Percentiles rank a stretch among this genome's conserved stretches.
phyloP scores from a whole-genome alignment of 1,140 invertebrate genomes.

The Ceratina japonica region DNA sequence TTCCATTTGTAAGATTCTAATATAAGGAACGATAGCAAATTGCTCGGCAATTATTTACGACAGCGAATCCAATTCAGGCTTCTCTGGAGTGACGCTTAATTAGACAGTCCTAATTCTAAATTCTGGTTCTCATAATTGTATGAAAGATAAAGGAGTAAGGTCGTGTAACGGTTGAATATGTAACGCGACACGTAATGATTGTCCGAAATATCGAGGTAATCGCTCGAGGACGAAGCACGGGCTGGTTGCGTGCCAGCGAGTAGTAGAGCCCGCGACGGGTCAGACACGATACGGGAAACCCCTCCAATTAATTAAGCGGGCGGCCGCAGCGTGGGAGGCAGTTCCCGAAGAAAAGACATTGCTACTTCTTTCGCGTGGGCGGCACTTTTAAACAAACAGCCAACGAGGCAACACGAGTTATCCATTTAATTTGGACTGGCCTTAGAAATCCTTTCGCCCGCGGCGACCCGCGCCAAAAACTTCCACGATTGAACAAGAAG shows the following conservation, averaged over 20 bases:
- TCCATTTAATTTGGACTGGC: constrained; percentile 19
- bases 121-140: too few relatives aligned
- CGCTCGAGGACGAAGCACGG: not conserved
- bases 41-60: too few relatives aligned
- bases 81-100: too few relatives aligned
- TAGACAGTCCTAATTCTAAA: too few relatives aligned
- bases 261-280: constrained; percentile 42
- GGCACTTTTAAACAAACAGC: too few relatives aligned
- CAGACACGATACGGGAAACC: constrained; percentile 32
- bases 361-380: too few relatives aligned
- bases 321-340: constrained; percentile 7
- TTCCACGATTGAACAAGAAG: not conserved
- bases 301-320: constrained; percentile 45
- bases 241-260: constrained; percentile 34
- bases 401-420: constrained; percentile 17
- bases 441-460: not conserved
- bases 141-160: too few relatives aligned
- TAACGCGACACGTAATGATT: not conserved
- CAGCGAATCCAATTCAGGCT: too few relatives aligned
- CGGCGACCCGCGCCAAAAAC: not conserved
- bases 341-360: not conserved
- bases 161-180: too few relatives aligned
- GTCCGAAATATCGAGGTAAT: constrained; percentile 16
- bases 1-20: too few relatives aligned
- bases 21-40: too few relatives aligned